Evolutionary conservation across 2,888 invertebrate genomes (phyloP).

Genomic region (Epirrita christyi): DNA sequence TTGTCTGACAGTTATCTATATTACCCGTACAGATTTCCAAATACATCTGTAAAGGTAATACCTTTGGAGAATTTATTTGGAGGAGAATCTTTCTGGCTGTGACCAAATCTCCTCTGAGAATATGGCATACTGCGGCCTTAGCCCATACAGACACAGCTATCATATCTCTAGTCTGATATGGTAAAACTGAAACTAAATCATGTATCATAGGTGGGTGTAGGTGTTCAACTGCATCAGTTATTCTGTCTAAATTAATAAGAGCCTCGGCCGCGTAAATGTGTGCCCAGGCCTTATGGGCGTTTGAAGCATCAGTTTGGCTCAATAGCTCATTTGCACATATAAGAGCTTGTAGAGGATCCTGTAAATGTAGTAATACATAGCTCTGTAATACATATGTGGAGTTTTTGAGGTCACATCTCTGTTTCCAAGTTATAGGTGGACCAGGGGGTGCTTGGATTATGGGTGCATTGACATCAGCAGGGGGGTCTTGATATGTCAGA

Average conservation of each 20-base stretch:
- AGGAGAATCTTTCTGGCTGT: conserved; percentile 77
- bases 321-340: conserved; percentile 91
- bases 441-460: conserved; percentile 85
- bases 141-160: conserved; percentile 81
- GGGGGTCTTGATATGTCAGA: conserved; percentile 85
- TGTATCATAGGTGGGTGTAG: conserved; percentile 90
- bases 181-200: conserved; percentile 74
- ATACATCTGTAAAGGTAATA: conserved; percentile 82
- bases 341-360: conserved; percentile 92
- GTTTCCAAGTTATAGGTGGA: conserved; percentile 85
- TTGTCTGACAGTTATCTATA: conserved; percentile 77
- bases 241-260: conserved; percentile 91
- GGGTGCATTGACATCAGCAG: conserved; percentile 58
- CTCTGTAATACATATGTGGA: conserved; percentile 91
- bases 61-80: conserved; percentile 77
- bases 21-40: conserved; percentile 83
- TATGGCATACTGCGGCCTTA: conserved; percentile 81
- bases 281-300: conserved; percentile 88
- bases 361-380: conserved; percentile 93
- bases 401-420: conserved; percentile 85
- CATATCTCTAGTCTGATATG: conserved; percentile 74
- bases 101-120: conserved; percentile 73
- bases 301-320: conserved; percentile 86
- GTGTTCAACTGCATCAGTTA: conserved; percentile 93
- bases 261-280: conserved; percentile 96